Evolutionary conservation across 2,888 invertebrate species (phyloP).

Genomic region (Drosophila emarginata): DNA sequence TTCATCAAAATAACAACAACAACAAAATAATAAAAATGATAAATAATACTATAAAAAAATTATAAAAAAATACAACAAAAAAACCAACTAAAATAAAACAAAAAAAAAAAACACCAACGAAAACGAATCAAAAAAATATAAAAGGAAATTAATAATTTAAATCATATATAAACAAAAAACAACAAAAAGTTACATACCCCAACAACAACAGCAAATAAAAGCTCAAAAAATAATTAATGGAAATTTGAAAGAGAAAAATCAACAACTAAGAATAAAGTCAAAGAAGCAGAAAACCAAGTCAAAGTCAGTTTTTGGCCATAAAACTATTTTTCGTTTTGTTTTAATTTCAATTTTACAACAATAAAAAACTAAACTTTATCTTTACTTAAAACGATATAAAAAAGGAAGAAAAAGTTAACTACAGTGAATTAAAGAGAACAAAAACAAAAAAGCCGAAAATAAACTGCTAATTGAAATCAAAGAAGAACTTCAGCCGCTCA

Average conservation of each 20-base stretch:
- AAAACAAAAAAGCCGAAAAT: not conserved
- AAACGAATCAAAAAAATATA: conserved; percentile 74
- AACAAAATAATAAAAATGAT: conserved; percentile 71
- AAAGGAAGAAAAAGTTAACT: not conserved
- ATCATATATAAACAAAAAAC: conserved; percentile 59
- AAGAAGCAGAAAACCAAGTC: not conserved
- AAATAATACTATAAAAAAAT: conserved; percentile 16
- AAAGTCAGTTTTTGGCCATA: conserved; percentile 7
- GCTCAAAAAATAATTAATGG: conserved; percentile 59
- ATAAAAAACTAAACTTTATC: not conserved
- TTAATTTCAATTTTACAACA: not conserved
- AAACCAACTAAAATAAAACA: conserved; percentile 43
- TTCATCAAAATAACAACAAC: conserved; percentile 82
- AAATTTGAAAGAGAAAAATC: conserved; percentile 39
- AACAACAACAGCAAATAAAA: conserved; percentile 62
- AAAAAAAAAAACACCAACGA: conserved; percentile 75
- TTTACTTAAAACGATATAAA: not conserved
- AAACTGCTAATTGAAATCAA: not conserved
- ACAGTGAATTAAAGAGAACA: not conserved
- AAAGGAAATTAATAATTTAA: conserved; percentile 80
- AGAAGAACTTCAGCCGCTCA: not conserved
- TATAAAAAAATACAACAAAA: conserved; percentile 49
- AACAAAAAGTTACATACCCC: conserved; percentile 55
- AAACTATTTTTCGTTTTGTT: conserved; percentile 1
- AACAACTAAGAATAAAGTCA: not conserved